Evolutionary conservation across 1,140 invertebrate genomes (phyloP).

Genomic region (Trichonephila clavipes): DNA sequence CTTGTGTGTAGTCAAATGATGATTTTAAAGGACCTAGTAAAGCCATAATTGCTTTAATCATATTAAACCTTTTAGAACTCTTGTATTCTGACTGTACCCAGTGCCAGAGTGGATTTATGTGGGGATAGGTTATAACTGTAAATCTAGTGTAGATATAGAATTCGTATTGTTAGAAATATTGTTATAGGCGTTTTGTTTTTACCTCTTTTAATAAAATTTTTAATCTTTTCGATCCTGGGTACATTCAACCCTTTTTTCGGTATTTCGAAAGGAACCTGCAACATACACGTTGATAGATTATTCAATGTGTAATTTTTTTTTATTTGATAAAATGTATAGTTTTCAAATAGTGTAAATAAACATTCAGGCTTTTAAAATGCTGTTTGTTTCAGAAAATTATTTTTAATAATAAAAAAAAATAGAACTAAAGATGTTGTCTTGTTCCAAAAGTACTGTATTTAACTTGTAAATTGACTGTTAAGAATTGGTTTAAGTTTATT

Average conservation of each 20-base stretch:
- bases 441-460: not conserved
- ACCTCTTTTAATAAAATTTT: slow-evolving; percentile 27
- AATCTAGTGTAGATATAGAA: slow-evolving; percentile 29
- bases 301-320: not conserved
- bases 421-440: slow-evolving; percentile 4
- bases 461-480: slow-evolving; percentile 43
- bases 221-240: not conserved
- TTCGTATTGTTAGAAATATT: slow-evolving; percentile 43
- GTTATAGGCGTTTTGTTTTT: not conserved
- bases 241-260: not conserved
- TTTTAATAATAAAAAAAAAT: slow-evolving; percentile 13
- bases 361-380: not conserved
- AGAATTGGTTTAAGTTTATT: slow-evolving; percentile 34
- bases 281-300: not conserved
- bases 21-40: slow-evolving; percentile 22
- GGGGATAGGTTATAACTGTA: slow-evolving; percentile 1
- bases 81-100: not conserved
- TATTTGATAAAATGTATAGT: not conserved
- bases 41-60: not conserved
- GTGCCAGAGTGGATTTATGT: slow-evolving; percentile 12
- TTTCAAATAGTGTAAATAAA: not conserved
- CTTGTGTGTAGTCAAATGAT: not conserved
- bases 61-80: not conserved
- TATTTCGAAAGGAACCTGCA: not conserved
- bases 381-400: slow-evolving; percentile 44